Percentiles rank a stretch among this genome's conserved stretches.
These are phyloP conservation scores for Tolypeutes matacus DNA, from an alignment of 2,797 vertebrate species.

Conservation along the genomic window DNA sequence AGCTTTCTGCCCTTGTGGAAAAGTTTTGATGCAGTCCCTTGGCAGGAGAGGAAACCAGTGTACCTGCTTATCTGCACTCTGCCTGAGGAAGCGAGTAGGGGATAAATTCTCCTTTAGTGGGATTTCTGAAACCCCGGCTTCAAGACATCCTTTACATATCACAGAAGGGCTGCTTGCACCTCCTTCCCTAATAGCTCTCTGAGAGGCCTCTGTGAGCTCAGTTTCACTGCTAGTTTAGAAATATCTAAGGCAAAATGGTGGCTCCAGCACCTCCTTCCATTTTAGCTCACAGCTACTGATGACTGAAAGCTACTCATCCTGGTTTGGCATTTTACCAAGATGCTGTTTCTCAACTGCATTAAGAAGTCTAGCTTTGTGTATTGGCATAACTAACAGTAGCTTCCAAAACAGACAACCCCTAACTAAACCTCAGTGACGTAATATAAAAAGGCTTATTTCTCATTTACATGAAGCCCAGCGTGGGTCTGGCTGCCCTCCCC, in stretches of 20 bases:
- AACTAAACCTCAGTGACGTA: background rate
- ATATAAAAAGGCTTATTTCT: background rate
- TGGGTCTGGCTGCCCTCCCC: background rate
- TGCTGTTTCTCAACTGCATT: background rate
- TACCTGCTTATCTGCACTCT: background rate
- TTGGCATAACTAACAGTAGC: background rate
- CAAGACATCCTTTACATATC: background rate
- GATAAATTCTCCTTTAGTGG: background rate
- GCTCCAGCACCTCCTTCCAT: background rate
- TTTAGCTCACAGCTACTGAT: background rate
- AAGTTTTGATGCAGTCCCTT: background rate
- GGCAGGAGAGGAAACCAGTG: background rate
- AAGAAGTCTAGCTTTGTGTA: background rate
- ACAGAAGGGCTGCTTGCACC: background rate
- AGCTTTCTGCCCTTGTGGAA: background rate
- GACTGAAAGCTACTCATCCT: background rate
- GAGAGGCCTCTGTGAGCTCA: background rate
- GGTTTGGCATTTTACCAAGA: no score
- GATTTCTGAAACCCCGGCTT: slow-evolving; percentile 1
- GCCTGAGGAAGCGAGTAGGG: background rate
- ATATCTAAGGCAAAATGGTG: background rate
- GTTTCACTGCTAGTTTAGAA: background rate
- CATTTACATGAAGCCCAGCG: background rate
- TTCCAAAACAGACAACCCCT: background rate
- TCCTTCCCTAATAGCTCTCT: background rate